phyloP scores from a whole-genome alignment of 2,888 invertebrate genomes.

The Andricus quercusramuli region DNA sequence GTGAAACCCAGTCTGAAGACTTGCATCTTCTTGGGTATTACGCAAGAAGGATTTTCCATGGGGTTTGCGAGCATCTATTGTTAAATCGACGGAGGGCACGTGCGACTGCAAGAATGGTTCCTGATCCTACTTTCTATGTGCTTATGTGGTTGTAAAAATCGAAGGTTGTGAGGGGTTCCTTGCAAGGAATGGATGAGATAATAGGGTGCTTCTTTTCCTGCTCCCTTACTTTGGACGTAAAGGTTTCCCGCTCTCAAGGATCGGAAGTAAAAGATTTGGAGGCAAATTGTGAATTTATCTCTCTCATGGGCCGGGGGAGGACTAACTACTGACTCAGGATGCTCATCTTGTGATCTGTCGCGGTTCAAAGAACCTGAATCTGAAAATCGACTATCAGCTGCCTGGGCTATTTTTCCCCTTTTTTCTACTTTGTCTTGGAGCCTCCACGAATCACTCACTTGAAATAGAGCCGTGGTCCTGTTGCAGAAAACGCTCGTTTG shows the following conservation, averaged over 20 bases:
- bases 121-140: constrained; percentile 47
- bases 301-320: constrained; percentile 2
- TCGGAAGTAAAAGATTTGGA: constrained; percentile 21
- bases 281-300: constrained; percentile 10
- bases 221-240: constrained; percentile 1
- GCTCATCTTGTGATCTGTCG: constrained; percentile 32
- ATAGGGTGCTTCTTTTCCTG: constrained; percentile 50
- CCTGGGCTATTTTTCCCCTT: neutral
- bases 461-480: constrained; percentile 63
- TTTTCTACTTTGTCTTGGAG: neutral
- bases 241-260: constrained; percentile 10
- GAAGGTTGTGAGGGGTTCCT: constrained; percentile 49
- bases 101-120: constrained; percentile 62
- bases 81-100: constrained; percentile 61
- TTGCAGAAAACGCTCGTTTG: constrained; percentile 59
- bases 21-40: constrained; percentile 54
- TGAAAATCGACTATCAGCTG: constrained; percentile 9
- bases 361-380: constrained; percentile 23
- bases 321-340: constrained; percentile 22
- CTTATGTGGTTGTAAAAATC: constrained; percentile 49
- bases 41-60: constrained; percentile 54
- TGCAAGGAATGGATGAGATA: constrained; percentile 51
- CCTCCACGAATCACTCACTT: constrained; percentile 58
- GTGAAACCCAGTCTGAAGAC: constrained; percentile 50
- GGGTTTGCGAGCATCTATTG: constrained; percentile 61